These are phyloP conservation scores for Cnemophilus loriae DNA, from an alignment of 2,113 vertebrate species.

Conservation along the genomic window DNA sequence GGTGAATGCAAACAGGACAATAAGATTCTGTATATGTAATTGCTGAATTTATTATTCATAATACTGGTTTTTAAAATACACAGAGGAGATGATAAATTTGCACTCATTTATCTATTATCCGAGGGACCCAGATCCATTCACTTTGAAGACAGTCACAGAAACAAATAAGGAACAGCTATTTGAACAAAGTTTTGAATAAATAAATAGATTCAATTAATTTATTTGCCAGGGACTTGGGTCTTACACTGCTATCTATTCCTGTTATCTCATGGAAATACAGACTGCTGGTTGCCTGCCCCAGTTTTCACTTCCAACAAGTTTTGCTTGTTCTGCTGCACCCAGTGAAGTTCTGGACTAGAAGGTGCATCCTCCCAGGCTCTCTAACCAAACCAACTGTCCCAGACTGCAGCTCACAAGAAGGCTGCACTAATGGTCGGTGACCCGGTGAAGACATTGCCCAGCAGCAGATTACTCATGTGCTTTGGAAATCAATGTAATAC, in stretches of 20 bases:
- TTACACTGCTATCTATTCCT: neutral
- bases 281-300: neutral
- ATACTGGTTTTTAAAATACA: neutral
- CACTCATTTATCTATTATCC: neutral
- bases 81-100: neutral
- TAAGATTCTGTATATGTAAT: neutral
- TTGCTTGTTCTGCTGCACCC: neutral
- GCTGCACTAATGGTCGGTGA: neutral
- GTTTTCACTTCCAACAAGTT: neutral
- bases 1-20: neutral
- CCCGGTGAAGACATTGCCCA: neutral
- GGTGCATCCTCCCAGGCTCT: neutral
- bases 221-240: neutral
- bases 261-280: neutral
- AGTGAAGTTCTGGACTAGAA: neutral
- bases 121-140: neutral
- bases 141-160: neutral
- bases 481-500: neutral
- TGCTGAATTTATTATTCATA: neutral
- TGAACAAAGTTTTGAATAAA: neutral
- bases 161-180: neutral
- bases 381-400: neutral
- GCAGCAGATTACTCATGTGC: neutral
- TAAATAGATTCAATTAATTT: neutral
- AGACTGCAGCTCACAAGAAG: neutral